phyloP scores from a whole-genome alignment of 2,888 invertebrate genomes.

The Heliconius charithonia region DNA sequence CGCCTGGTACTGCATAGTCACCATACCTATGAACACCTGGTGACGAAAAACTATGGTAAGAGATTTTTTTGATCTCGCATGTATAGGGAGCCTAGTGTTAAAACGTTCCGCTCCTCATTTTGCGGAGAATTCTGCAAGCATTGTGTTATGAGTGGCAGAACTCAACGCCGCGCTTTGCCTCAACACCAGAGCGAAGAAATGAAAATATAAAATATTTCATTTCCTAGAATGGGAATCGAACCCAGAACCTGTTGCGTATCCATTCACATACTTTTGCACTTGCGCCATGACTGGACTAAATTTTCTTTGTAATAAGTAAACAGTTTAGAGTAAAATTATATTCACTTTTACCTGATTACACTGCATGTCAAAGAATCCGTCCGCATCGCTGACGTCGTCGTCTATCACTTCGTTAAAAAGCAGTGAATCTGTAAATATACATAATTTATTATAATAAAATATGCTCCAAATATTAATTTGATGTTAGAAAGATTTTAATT shows the following conservation, averaged over 20 bases:
- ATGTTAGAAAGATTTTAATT: no score
- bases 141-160: background rate
- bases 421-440: slow-evolving; percentile 86
- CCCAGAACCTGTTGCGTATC: no score
- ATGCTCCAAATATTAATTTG: no score
- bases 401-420: slow-evolving; percentile 89
- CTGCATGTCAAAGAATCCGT: slow-evolving; percentile 94
- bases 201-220: no score
- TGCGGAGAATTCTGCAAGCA: background rate
- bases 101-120: background rate
- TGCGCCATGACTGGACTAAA: no score
- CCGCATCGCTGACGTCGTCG: slow-evolving; percentile 89
- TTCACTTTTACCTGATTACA: slow-evolving; percentile 88
- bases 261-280: no score
- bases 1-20: slow-evolving; percentile 99
- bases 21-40: slow-evolving; percentile 97
- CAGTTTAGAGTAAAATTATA: background rate
- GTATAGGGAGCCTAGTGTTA: background rate
- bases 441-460: no score
- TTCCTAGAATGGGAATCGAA: no score
- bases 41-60: background rate
- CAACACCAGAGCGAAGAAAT: no score
- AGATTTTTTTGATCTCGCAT: background rate
- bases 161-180: no score
- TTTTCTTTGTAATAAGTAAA: no score